Evolutionary conservation across 1,140 invertebrate species (phyloP).

Genomic region (Hesperophylax magnus): DNA sequence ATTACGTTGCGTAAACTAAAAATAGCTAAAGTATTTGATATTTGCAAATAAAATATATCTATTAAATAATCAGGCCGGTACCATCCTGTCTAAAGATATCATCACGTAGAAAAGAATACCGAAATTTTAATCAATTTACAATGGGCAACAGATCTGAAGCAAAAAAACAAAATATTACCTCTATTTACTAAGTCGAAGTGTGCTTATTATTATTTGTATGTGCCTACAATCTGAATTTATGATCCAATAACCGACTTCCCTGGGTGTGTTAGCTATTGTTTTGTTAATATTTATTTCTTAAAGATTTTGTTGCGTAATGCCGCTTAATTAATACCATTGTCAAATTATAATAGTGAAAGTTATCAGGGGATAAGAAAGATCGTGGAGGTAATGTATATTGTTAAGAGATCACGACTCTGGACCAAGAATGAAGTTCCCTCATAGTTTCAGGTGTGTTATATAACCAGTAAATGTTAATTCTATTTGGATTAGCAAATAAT

Average conservation of each 20-base stretch:
- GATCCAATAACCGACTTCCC: conserved; percentile 1
- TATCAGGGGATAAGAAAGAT: conserved; percentile 39
- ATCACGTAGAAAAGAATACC: no score
- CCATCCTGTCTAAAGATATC: no score
- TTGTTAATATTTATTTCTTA: background rate
- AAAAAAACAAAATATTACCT: no score
- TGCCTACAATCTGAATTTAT: conserved; percentile 8
- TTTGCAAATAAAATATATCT: no score
- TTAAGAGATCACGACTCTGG: conserved; percentile 50
- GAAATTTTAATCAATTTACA: no score
- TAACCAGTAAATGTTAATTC: conserved; percentile 20
- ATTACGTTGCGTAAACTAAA: no score
- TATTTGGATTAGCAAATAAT: conserved; percentile 6
- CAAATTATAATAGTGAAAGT: conserved; percentile 56
- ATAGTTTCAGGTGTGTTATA: conserved; percentile 16
- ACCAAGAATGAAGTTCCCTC: conserved; percentile 17
- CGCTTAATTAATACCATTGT: conserved; percentile 53
- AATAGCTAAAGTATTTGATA: no score
- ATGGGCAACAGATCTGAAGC: no score
- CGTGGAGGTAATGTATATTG: conserved; percentile 49
- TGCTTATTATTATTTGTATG: background rate
- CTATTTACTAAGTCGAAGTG: no score
- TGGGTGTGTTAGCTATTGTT: conserved; percentile 27
- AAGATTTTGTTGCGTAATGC: conserved; percentile 39
- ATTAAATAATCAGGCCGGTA: no score